A percentile compares a stretch with the other conserved stretches of the same genome.
These are phyloP conservation scores for Lottia gigantea DNA, from an alignment of 2,888 invertebrate species.

Conservation along the genomic window DNA sequence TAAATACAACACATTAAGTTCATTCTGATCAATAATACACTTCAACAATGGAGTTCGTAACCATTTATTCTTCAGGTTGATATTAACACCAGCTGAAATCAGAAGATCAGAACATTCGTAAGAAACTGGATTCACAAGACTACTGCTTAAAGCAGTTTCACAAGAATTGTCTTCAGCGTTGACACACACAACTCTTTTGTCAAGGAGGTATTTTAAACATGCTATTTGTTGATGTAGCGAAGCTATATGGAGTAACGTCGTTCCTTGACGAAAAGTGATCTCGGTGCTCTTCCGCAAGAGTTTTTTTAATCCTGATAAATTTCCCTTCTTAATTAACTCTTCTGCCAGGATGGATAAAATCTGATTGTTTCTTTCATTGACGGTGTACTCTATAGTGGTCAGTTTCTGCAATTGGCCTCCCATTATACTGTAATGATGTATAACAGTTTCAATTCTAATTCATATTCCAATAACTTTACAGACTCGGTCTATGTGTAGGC, in stretches of 20 bases:
- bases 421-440: neutral
- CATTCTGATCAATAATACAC: neutral
- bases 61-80: neutral
- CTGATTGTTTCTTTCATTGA: neutral
- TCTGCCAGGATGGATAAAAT: too few species aligned
- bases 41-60: neutral
- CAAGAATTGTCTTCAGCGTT: neutral
- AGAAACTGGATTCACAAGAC: neutral
- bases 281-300: neutral
- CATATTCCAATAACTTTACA: too few species aligned
- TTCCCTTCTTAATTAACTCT: neutral
- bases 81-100: neutral
- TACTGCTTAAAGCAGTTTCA: neutral
- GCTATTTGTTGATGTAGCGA: neutral
- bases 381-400: neutral
- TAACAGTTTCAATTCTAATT: too few species aligned
- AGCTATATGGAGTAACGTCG: neutral
- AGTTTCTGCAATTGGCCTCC: neutral
- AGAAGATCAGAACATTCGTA: neutral
- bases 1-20: neutral
- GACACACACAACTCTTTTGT: neutral
- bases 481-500: too few species aligned
- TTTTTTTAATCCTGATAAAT: neutral
- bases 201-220: neutral
- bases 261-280: neutral